Conservation (phyloP, 2,797 vertebrate genomes). For the Spinibarbus caldwelli region DNA sequence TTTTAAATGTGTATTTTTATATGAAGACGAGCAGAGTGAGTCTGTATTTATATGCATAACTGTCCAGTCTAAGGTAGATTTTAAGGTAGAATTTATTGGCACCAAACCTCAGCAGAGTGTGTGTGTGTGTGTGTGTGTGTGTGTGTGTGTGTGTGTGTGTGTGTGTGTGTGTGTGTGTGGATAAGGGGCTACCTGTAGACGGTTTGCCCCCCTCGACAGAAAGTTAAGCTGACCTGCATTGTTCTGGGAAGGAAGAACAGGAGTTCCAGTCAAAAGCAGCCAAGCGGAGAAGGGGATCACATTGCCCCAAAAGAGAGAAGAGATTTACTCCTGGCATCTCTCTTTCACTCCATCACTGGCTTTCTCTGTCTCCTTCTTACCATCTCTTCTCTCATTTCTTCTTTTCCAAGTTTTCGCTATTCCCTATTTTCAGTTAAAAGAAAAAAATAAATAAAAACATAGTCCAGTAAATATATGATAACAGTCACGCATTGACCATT, state of each 20-base stretch:
- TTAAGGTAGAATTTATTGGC: constrained; percentile 17
- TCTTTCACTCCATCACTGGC: constrained; percentile 44
- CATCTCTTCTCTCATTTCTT: constrained; percentile 9
- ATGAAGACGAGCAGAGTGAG: too few species aligned
- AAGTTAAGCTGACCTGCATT: constrained; percentile 87
- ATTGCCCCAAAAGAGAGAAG: constrained; percentile 74
- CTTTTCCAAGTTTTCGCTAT: neutral
- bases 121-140: too few species aligned
- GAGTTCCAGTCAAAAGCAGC: constrained; percentile 77
- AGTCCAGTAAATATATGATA: neutral
- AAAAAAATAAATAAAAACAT: neutral
- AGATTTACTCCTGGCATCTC: constrained; percentile 68
- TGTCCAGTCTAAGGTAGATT: neutral
- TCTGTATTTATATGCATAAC: too few species aligned
- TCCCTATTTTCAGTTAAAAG: neutral
- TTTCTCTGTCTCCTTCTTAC: constrained; percentile 16
- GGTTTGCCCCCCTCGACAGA: constrained; percentile 79
- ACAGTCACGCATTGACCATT: neutral
- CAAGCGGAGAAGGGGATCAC: constrained; percentile 73
- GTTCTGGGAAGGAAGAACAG: constrained; percentile 84
- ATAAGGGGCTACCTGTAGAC: constrained; percentile 77
- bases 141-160: constrained; percentile 53
- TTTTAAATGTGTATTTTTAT: too few species aligned
- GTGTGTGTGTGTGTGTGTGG: constrained; percentile 48
- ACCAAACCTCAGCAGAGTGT: neutral